Percentiles rank a stretch among this genome's conserved stretches.
These are phyloP conservation scores for Calameuta filiformis DNA, from an alignment of 2,888 invertebrate genomes.

Conservation along the genomic window DNA sequence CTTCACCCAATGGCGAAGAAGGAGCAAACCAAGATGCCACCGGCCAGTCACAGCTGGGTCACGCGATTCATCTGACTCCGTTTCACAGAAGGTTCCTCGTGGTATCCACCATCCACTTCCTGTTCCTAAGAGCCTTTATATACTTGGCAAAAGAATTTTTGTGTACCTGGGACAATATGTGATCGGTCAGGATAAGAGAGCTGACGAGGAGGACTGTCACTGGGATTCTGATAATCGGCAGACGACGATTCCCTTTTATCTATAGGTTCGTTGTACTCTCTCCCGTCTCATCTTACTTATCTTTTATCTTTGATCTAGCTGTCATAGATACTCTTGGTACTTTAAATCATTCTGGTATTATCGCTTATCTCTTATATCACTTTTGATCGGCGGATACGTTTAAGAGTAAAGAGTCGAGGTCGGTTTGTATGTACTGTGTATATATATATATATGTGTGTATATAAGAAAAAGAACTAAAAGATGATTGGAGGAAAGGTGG, in stretches of 20 bases:
- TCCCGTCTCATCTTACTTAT: not conserved
- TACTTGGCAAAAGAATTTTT: not conserved
- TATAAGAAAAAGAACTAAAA: not conserved
- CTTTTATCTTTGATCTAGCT: not conserved
- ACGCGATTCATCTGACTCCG: conserved; percentile 36
- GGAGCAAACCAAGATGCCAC: conserved; percentile 39
- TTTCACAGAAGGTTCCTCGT: not conserved
- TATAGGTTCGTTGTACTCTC: conserved; percentile 1
- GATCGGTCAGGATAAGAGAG: not conserved
- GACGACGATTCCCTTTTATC: not conserved
- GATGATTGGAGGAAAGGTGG: conserved; percentile 22
- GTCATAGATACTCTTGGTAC: not conserved
- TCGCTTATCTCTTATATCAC: not conserved
- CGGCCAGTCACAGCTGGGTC: conserved; percentile 47
- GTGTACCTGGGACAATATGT: conserved; percentile 5
- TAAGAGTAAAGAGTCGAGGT: not conserved
- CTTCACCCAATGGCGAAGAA: conserved; percentile 53
- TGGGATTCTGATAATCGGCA: not conserved
- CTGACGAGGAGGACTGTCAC: not conserved
- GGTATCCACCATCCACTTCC: not conserved
- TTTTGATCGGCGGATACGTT: not conserved
- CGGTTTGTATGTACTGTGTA: not conserved
- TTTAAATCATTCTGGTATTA: not conserved
- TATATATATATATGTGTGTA: not conserved
- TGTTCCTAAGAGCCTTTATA: not conserved